These are phyloP conservation scores for Oncorhynchus nerka DNA, from an alignment of 2,113 vertebrate genomes.

Conservation along the genomic window DNA sequence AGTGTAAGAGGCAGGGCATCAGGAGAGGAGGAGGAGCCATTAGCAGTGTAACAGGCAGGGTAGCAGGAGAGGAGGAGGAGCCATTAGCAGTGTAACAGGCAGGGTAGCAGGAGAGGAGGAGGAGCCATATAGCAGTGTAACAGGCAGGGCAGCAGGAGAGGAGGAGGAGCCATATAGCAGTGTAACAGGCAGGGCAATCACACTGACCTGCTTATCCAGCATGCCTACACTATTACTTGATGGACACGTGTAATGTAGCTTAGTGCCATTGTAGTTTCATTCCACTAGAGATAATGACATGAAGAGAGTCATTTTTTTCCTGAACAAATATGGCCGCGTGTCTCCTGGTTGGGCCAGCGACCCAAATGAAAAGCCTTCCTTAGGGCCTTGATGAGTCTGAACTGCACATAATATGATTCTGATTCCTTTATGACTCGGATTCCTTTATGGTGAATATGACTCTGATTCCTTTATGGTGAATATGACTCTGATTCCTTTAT, in stretches of 20 bases:
- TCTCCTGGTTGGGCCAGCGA: not conserved
- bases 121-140: too few relatives aligned
- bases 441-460: constrained; percentile 24
- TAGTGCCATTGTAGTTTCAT: not conserved
- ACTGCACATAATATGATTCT: constrained; percentile 47
- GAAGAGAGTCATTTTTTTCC: not conserved
- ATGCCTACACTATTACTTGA: not conserved
- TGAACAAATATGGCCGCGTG: too few relatives aligned
- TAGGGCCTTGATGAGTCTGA: constrained; percentile 60
- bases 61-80: too few relatives aligned
- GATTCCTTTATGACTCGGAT: constrained; percentile 28
- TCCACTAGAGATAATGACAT: constrained; percentile 1
- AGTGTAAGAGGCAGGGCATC: too few relatives aligned
- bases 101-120: not conserved
- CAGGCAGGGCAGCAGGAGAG: too few relatives aligned
- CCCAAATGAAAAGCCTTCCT: constrained; percentile 4
- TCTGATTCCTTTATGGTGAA: constrained; percentile 20
- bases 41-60: too few relatives aligned
- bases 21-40: too few relatives aligned
- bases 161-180: too few relatives aligned
- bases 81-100: constrained; percentile 22
- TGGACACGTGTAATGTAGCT: constrained; percentile 5
- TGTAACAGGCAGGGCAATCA: not conserved
- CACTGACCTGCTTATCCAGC: constrained; percentile 4
- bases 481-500: constrained; percentile 20